Evolutionary conservation across 2,797 vertebrate genomes (phyloP).

Genomic region (Poeciliopsis gracilis): DNA sequence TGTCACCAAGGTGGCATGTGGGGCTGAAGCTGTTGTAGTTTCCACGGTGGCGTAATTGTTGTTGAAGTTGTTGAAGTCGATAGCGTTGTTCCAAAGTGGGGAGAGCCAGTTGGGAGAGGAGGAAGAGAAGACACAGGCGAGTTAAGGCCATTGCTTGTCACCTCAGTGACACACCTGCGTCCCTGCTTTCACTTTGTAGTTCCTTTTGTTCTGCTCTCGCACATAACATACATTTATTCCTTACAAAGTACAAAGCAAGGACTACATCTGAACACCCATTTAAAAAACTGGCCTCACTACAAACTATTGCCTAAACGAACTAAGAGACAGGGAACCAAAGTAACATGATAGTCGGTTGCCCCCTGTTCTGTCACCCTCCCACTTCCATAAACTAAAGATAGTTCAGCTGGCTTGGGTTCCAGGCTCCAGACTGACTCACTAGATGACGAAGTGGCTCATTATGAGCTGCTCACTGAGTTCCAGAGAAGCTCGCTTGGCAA

Average conservation of each 20-base stretch:
- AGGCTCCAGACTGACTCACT: constrained; percentile 61
- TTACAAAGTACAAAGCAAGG: constrained; percentile 15
- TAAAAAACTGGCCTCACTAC: constrained; percentile 29
- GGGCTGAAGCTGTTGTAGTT: constrained; percentile 90
- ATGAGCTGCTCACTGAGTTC: constrained; percentile 18
- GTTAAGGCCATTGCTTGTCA: constrained; percentile 75
- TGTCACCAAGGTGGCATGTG: constrained; percentile 86
- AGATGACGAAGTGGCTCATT: constrained; percentile 36
- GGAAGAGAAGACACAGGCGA: constrained; percentile 66
- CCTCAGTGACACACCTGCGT: constrained; percentile 19
- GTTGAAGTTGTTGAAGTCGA: constrained; percentile 62
- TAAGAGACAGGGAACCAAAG: constrained; percentile 24
- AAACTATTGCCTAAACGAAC: constrained; percentile 42
- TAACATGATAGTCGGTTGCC: constrained; percentile 45
- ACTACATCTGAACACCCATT: constrained; percentile 24
- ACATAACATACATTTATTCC: constrained; percentile 11
- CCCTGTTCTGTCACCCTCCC: constrained; percentile 59
- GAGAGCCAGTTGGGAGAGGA: constrained; percentile 68
- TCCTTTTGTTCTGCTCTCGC: constrained; percentile 12
- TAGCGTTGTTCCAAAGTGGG: constrained; percentile 68
- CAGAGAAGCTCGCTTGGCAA: constrained; percentile 12
- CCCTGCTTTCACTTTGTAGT: constrained; percentile 33
- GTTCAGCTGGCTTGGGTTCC: constrained; percentile 80
- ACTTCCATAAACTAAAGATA: constrained; percentile 78
- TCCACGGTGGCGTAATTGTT: constrained; percentile 54